Evolutionary conservation across 2,797 vertebrate genomes (phyloP), one percentile per base, ranked within the genome.

Genomic region (Capromys pilorides): DNA sequence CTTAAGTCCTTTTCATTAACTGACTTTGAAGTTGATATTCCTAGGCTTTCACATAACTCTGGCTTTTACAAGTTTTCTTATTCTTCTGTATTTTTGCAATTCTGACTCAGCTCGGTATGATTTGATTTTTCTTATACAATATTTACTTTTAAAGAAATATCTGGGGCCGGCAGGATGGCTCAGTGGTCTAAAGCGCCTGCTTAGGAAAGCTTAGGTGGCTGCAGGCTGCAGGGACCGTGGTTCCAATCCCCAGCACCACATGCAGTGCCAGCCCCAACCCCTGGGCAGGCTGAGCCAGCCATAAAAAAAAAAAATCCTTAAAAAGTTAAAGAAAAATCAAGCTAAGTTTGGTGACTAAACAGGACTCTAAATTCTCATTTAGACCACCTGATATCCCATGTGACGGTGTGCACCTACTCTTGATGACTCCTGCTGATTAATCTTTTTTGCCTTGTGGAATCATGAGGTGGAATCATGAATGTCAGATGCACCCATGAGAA

Each of bases 61-160:
- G 77, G 54, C 9, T 84, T 26, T 90, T 62, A 79, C 9, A 67
- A 49, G 19, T 86, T 64, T 39, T 77, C 67, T 88, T 92, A 94
- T 1, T 79, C 73, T 59, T 45, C 57, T 26, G 9, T 33, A 77
- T 62, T 92, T 90, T 80, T 81, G 36, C 33, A 90, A 81, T 79
- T 66, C 73, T 85, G 89, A 91, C 51, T 95, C 66, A 54, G 54
- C 1, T 82, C 82, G 19, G 5, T 90, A 0, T 73, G 54, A 88
- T 51, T 96, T 84, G 33, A 88, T 41, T 14, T 71, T 73, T 93
- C 93, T 94, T 93, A 88, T 62, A 59, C 49, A 92, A 21, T 51
- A 33, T 78, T 78, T 71, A 75, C 49, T 69, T 82, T 94, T 71
- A 79, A 96, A 84, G 33, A 90, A 81, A 36, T 59, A 14, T 62